These are phyloP conservation scores for Hozukius guyotensis DNA, from an alignment of 2,797 vertebrate genomes.

Conservation along the genomic window DNA sequence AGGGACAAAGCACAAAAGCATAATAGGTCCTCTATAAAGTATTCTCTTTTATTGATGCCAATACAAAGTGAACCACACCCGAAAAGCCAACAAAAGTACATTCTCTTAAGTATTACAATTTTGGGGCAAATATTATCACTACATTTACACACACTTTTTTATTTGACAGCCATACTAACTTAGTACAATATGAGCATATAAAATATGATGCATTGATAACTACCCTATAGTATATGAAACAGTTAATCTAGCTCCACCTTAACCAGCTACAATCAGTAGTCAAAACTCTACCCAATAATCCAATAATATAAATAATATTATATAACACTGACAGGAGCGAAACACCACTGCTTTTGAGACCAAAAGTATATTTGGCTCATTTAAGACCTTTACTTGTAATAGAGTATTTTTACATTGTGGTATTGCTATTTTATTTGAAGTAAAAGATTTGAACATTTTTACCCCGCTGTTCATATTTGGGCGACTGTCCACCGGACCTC, in stretches of 20 bases:
- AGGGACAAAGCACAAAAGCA: no score
- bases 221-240: background rate
- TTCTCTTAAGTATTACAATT: background rate
- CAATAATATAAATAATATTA: background rate
- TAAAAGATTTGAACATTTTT: background rate
- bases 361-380: background rate
- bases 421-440: background rate
- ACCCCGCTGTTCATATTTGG: conserved; percentile 18
- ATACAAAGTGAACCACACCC: background rate
- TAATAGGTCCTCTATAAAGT: no score
- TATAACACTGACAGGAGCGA: background rate
- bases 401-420: background rate
- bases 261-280: background rate
- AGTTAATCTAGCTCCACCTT: background rate
- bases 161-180: background rate
- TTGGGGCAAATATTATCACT: background rate
- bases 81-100: no score
- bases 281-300: background rate
- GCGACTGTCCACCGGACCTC: conserved; percentile 36
- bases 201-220: background rate
- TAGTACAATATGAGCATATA: background rate
- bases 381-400: background rate
- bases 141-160: background rate
- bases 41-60: no score
- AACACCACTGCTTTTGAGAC: background rate